Evolutionary conservation across 2,888 invertebrate species (phyloP).

Genomic region (Diadromus collaris): DNA sequence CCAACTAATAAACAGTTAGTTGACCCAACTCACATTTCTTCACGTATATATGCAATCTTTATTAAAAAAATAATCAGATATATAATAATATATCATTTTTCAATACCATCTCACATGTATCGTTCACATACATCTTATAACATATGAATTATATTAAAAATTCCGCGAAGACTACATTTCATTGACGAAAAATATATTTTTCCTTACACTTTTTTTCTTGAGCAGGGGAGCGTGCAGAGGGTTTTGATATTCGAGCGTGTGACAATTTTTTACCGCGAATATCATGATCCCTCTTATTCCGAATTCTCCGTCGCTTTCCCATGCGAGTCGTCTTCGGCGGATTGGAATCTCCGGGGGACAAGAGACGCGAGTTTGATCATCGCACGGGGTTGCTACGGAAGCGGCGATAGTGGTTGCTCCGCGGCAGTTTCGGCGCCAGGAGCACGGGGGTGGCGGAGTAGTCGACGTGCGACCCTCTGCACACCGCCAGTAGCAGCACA

Average conservation of each 20-base stretch:
- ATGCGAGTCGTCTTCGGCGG: not conserved
- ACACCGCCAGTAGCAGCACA: constrained; percentile 28
- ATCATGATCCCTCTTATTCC: not conserved
- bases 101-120: too few species aligned
- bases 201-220: not conserved
- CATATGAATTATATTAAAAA: not conserved
- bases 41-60: too few species aligned
- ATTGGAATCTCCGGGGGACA: not conserved
- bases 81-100: not conserved
- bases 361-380: not conserved
- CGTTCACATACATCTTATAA: too few species aligned
- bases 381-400: constrained; percentile 12
- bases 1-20: too few species aligned
- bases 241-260: not conserved
- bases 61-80: too few species aligned
- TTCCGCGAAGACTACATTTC: not conserved
- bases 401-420: constrained; percentile 32
- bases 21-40: too few species aligned
- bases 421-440: constrained; percentile 9
- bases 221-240: not conserved
- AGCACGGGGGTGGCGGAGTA: constrained; percentile 19
- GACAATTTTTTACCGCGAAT: not conserved
- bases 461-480: constrained; percentile 58
- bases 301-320: not conserved
- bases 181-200: not conserved